Percentiles rank a stretch among this genome's conserved stretches.
Conservation (phyloP, 2,113 vertebrate genomes). For the Gallinago media region DNA sequence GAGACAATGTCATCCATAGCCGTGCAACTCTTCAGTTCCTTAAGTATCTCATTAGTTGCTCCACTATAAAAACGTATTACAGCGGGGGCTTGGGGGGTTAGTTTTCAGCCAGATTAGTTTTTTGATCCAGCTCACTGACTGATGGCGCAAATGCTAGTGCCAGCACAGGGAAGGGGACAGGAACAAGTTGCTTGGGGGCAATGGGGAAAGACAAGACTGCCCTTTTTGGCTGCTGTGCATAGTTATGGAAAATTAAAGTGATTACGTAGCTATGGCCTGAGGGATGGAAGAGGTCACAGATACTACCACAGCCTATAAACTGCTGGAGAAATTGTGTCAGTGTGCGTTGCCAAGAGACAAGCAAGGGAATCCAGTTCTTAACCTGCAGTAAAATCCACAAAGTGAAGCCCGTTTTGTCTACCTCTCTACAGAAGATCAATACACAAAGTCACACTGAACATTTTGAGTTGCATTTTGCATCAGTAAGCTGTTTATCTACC, state of each 20-base stretch:
- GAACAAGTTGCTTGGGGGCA: conserved; percentile 18
- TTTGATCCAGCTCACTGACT: not conserved
- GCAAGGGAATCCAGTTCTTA: conserved; percentile 32
- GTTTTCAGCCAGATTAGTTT: not conserved
- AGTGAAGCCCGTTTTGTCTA: not conserved
- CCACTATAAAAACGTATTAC: not conserved
- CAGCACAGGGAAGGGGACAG: not conserved
- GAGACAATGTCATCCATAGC: not conserved
- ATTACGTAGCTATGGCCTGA: conserved; percentile 58
- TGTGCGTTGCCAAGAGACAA: conserved; percentile 52
- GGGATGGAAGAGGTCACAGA: conserved; percentile 58
- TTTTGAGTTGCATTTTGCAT: not conserved
- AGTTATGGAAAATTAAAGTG: conserved; percentile 64
- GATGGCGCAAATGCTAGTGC: not conserved
- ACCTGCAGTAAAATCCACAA: conserved; percentile 7
- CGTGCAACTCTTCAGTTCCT: not conserved
- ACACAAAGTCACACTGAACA: not conserved
- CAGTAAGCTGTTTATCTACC: not conserved
- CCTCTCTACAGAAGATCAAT: not conserved
- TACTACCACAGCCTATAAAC: conserved; percentile 32
- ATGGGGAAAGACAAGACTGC: not conserved
- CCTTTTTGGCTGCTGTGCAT: conserved; percentile 45
- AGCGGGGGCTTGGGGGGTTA: not conserved
- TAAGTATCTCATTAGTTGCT: not conserved
- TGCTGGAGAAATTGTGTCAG: conserved; percentile 39